A percentile compares a stretch with the other conserved stretches of the same genome.
phyloP scores from a whole-genome alignment of 2,113 vertebrate species.

The Empidonax alnorum region DNA sequence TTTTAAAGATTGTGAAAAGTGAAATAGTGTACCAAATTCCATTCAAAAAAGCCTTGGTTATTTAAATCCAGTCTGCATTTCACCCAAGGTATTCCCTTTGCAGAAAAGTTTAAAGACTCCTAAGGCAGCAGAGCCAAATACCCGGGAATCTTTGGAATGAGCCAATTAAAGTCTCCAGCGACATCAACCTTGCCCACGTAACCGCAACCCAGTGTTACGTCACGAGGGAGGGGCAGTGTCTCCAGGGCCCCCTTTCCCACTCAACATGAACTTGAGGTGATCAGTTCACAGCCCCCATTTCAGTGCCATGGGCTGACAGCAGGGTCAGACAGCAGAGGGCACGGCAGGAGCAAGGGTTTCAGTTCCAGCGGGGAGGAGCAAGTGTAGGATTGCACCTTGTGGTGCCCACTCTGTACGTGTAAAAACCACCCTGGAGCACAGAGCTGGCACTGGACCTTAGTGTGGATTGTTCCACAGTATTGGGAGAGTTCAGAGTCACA shows the following conservation, averaged over 20 bases:
- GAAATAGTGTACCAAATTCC: background rate
- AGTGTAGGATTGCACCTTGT: background rate
- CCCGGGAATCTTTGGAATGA: background rate
- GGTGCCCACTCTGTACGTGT: background rate
- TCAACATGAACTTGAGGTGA: background rate
- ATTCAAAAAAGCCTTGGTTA: background rate
- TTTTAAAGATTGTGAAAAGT: constrained; percentile 20
- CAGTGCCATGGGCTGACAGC: background rate
- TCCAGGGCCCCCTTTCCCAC: background rate
- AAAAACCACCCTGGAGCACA: background rate
- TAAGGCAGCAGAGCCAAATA: constrained; percentile 25
- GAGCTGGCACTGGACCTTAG: background rate
- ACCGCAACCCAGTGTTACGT: background rate
- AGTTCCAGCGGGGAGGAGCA: background rate
- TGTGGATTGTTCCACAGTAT: background rate
- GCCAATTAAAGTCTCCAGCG: background rate
- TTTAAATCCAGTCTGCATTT: constrained; percentile 23
- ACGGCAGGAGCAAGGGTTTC: background rate
- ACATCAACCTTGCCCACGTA: background rate
- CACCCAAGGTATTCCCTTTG: background rate
- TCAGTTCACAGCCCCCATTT: background rate
- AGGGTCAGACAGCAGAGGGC: background rate
- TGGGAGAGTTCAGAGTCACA: background rate
- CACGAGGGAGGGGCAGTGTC: background rate
- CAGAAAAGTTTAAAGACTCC: background rate